Percentiles rank a stretch among this genome's conserved stretches.
Evolutionary conservation across 2,888 invertebrate genomes (phyloP).

Genomic region (Clepsis dumicolana): DNA sequence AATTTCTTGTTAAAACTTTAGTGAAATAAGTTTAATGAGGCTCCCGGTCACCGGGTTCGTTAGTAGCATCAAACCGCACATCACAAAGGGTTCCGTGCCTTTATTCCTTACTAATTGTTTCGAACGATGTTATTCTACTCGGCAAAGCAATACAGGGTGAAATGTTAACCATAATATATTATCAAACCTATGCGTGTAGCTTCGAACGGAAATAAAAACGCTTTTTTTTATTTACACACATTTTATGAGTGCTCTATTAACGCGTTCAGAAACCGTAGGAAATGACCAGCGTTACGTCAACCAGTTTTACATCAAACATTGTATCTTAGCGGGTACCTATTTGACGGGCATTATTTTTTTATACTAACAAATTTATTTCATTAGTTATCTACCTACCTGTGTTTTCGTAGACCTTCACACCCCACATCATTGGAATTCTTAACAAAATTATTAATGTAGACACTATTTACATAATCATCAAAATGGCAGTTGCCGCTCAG

Average conservation of each 20-base stretch:
- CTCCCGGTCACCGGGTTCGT: slow-evolving; percentile 40
- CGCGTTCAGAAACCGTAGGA: too few relatives aligned
- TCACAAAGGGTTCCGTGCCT: slow-evolving; percentile 35
- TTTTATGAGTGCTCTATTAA: too few relatives aligned
- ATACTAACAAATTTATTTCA: too few relatives aligned
- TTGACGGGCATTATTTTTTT: too few relatives aligned
- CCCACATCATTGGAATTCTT: background rate
- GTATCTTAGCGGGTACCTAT: too few relatives aligned
- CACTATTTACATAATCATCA: background rate
- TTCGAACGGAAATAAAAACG: too few relatives aligned
- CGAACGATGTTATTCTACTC: slow-evolving; percentile 16
- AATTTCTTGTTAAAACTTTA: slow-evolving; percentile 9
- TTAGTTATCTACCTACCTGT: too few relatives aligned
- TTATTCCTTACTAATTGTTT: slow-evolving; percentile 35
- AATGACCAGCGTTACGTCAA: too few relatives aligned
- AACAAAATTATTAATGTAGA: background rate
- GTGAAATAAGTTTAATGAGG: slow-evolving; percentile 27
- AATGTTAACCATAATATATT: background rate
- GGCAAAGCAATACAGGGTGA: background rate
- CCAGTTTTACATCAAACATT: too few relatives aligned
- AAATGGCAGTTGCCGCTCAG: background rate
- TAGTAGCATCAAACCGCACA: slow-evolving; percentile 38
- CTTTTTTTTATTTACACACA: too few relatives aligned
- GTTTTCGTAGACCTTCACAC: too few relatives aligned
- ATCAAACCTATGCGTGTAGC: too few relatives aligned